These are phyloP conservation scores for Liodrosophila aerea DNA, from an alignment of 2,888 invertebrate genomes.

Conservation along the genomic window DNA sequence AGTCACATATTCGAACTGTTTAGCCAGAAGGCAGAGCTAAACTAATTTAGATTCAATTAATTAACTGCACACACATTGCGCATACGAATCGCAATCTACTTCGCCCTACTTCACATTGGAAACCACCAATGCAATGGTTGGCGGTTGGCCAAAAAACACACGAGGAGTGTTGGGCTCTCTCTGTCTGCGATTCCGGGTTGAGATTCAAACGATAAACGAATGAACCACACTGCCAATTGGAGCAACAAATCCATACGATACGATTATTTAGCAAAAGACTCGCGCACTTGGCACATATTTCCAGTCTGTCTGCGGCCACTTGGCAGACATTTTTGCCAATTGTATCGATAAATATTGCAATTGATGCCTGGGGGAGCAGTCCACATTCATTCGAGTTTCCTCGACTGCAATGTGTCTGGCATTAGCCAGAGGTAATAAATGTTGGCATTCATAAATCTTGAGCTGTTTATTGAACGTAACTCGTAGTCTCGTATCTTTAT, in stretches of 20 bases:
- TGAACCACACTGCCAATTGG: conserved; percentile 43
- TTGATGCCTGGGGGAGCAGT: conserved; percentile 29
- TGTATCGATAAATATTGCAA: conserved; percentile 61
- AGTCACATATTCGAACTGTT: background rate
- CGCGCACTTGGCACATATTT: conserved; percentile 58
- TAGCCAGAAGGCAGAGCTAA: conserved; percentile 16
- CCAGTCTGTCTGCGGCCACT: conserved; percentile 44
- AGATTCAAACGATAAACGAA: conserved; percentile 52
- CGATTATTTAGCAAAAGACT: conserved; percentile 3
- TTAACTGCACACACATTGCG: conserved; percentile 44
- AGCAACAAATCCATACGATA: conserved; percentile 16
- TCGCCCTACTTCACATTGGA: conserved; percentile 6
- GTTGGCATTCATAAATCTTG: conserved; percentile 59
- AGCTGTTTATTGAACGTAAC: conserved; percentile 48
- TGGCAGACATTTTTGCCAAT: conserved; percentile 51
- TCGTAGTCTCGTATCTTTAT: conserved; percentile 24
- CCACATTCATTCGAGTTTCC: conserved; percentile 1
- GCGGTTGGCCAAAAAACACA: conserved; percentile 44
- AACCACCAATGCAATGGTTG: conserved; percentile 35
- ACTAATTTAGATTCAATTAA: conserved; percentile 58
- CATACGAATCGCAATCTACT: conserved; percentile 8
- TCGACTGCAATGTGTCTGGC: background rate
- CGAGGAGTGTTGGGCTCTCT: conserved; percentile 23
- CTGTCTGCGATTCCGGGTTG: conserved; percentile 19
- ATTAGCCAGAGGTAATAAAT: conserved; percentile 41